phyloP scores from a whole-genome alignment of 2,113 vertebrate genomes.

The Nanorana parkeri region DNA sequence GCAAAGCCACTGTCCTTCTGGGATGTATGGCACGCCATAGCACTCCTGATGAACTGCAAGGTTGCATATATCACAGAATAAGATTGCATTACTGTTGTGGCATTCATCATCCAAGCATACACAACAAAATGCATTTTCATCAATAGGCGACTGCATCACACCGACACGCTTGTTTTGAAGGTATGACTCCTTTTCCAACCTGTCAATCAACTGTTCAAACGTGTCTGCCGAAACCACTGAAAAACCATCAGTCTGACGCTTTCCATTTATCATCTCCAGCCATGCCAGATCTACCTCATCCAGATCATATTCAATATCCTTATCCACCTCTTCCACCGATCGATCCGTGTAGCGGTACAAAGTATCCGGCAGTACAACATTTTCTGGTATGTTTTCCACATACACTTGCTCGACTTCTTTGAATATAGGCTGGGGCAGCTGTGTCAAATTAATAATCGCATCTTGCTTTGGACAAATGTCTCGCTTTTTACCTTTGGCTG shows the following conservation, averaged over 20 bases:
- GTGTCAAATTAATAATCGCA: conserved; percentile 64
- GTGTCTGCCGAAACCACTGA: conserved; percentile 81
- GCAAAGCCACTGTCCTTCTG: conserved; percentile 97
- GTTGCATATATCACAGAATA: conserved; percentile 98
- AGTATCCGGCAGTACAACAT: conserved; percentile 72
- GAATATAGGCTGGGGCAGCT: conserved; percentile 90
- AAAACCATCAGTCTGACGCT: conserved; percentile 82
- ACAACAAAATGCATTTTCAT: conserved; percentile 96
- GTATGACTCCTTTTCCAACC: conserved; percentile 93
- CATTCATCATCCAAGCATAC: conserved; percentile 98
- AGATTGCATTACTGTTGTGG: conserved; percentile 97
- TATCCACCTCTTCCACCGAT: conserved; percentile 83
- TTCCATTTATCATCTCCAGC: conserved; percentile 93
- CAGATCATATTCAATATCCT: conserved; percentile 94
- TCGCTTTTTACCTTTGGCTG: conserved; percentile 85
- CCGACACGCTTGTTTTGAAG: conserved; percentile 86
- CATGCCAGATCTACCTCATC: conserved; percentile 94
- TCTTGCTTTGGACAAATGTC: conserved; percentile 78
- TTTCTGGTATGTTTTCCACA: conserved; percentile 64
- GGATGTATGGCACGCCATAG: conserved; percentile 95
- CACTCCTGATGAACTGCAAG: conserved; percentile 98
- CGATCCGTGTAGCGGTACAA: conserved; percentile 94
- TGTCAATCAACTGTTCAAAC: conserved; percentile 92
- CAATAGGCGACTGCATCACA: conserved; percentile 83
- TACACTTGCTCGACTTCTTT: conserved; percentile 75